Percentiles rank a stretch among this genome's conserved stretches.
Conservation (phyloP, 2,888 invertebrate genomes). For the Cheilosia scutellata region DNA sequence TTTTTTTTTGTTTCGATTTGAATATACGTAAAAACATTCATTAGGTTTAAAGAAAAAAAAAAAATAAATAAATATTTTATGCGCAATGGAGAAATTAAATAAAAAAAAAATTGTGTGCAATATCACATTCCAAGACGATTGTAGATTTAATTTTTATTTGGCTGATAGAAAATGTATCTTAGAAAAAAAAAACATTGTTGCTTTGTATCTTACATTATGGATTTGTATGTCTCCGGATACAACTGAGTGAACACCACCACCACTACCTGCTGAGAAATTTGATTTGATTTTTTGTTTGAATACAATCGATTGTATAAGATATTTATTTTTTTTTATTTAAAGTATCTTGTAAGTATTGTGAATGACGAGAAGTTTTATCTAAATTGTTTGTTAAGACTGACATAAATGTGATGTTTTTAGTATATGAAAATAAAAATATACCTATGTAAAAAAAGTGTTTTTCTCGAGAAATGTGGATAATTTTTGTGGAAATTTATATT, state of each 20-base stretch:
- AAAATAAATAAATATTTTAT: conserved; percentile 16
- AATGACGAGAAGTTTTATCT: too few relatives aligned
- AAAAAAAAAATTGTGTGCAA: conserved; percentile 62
- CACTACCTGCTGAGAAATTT: conserved; percentile 80
- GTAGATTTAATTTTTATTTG: conserved; percentile 40
- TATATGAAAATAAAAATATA: too few relatives aligned
- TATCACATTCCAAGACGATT: conserved; percentile 77
- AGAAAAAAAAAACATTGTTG: conserved; percentile 38
- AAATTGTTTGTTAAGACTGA: too few relatives aligned
- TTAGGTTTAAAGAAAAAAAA: conserved; percentile 20
- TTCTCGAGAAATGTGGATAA: conserved; percentile 40
- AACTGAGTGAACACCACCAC: conserved; percentile 79
- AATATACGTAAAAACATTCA: conserved; percentile 61
- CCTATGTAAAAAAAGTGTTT: neutral
- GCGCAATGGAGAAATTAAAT: conserved; percentile 59
- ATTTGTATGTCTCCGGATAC: conserved; percentile 83
- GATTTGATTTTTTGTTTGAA: conserved; percentile 47
- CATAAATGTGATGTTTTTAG: too few relatives aligned
- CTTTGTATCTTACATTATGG: conserved; percentile 82
- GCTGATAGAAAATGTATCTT: conserved; percentile 53
- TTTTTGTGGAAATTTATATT: neutral
- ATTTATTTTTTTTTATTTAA: neutral
- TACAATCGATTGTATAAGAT: conserved; percentile 15
- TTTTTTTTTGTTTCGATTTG: conserved; percentile 25
- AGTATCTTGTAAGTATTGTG: neutral